A percentile compares a stretch with the other conserved stretches of the same genome.
These are phyloP conservation scores for Lasiurus cinereus DNA, from an alignment of 2,113 vertebrate genomes.

Conservation along the genomic window DNA sequence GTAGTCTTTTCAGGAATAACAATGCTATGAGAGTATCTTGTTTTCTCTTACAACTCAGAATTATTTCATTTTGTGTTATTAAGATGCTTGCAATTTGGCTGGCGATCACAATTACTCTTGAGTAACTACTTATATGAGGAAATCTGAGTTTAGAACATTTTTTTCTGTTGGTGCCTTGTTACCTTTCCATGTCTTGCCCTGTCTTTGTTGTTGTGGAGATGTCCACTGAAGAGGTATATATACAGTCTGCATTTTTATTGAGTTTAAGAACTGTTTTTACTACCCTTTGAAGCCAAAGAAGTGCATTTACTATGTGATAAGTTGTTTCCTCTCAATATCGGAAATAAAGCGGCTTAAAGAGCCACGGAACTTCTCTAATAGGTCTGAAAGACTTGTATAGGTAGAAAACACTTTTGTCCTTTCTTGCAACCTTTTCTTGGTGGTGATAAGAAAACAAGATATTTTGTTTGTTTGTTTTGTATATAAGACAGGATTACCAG, in stretches of 20 bases:
- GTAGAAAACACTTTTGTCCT: conserved; percentile 40
- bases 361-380: conserved; percentile 1
- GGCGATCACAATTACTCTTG: conserved; percentile 65
- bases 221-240: conserved; percentile 62
- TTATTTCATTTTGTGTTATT: conserved; percentile 74
- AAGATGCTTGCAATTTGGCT: conserved; percentile 65
- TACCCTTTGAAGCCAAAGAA: conserved; percentile 37
- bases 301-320: conserved; percentile 55
- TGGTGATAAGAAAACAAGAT: conserved; percentile 35
- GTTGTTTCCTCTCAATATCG: conserved; percentile 66
- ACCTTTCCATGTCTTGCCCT: conserved; percentile 66
- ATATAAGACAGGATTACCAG: conserved; percentile 32
- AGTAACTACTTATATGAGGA: conserved; percentile 72
- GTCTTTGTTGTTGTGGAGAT: conserved; percentile 52
- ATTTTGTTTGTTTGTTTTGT: not conserved
- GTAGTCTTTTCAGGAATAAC: conserved; percentile 79
- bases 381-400: conserved; percentile 20
- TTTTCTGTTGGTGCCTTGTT: conserved; percentile 61
- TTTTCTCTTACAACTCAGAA: conserved; percentile 71
- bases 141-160: conserved; percentile 73
- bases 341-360: conserved; percentile 35
- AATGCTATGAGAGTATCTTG: conserved; percentile 60
- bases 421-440: conserved; percentile 44
- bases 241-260: conserved; percentile 65
- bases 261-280: conserved; percentile 57